Evolutionary conservation across 2,113 vertebrate genomes (phyloP).

Genomic region (Mola mola): DNA sequence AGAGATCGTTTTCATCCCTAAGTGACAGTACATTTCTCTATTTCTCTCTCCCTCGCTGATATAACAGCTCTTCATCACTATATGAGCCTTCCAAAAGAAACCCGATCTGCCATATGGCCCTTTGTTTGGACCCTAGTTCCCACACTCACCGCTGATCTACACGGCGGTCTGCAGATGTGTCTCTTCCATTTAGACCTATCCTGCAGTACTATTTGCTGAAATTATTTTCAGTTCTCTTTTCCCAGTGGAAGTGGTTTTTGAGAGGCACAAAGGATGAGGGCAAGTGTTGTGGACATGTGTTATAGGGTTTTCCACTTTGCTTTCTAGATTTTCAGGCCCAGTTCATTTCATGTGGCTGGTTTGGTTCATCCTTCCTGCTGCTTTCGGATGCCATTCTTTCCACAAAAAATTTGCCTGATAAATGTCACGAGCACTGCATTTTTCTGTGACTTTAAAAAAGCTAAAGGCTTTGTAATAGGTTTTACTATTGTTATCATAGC

Average conservation of each 20-base stretch:
- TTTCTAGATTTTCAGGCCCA: conserved; percentile 47
- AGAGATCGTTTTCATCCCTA: conserved; percentile 43
- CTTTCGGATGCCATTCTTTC: conserved; percentile 41
- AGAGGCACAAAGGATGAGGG: conserved; percentile 32
- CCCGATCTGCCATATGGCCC: conserved; percentile 48
- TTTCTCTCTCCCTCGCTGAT: conserved; percentile 24
- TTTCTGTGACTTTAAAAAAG: too few relatives aligned
- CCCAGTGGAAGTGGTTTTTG: conserved; percentile 19
- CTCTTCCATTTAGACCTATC: conserved; percentile 46
- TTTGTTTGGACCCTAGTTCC: conserved; percentile 75
- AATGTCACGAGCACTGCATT: conserved; percentile 22
- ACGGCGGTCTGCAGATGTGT: conserved; percentile 48
- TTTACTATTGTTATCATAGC: too few relatives aligned
- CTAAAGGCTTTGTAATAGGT: too few relatives aligned
- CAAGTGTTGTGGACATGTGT: conserved; percentile 35
- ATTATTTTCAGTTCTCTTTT: conserved; percentile 45
- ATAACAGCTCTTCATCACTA: conserved; percentile 43
- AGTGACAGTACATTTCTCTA: conserved; percentile 32
- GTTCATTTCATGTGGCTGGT: conserved; percentile 39
- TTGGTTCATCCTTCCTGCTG: conserved; percentile 52
- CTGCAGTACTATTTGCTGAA: conserved; percentile 31
- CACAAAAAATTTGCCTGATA: conserved; percentile 34
- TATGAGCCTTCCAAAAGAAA: conserved; percentile 64
- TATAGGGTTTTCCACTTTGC: conserved; percentile 46
- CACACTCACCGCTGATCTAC: conserved; percentile 68